These are phyloP conservation scores for Lasioglossum lativentre DNA, from an alignment of 2,888 invertebrate species.

Conservation along the genomic window DNA sequence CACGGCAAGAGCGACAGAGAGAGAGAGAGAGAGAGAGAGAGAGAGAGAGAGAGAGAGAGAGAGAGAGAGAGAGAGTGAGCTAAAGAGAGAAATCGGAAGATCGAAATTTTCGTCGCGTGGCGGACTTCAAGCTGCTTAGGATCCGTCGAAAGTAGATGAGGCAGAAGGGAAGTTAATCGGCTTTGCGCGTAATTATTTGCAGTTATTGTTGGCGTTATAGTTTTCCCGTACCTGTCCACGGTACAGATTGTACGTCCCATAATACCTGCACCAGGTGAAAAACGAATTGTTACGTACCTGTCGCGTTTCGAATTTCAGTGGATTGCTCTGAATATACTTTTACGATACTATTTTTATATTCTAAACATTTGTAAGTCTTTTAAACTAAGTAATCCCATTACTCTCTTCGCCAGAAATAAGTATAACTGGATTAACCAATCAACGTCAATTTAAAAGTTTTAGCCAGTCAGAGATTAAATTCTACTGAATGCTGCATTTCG, in stretches of 20 bases:
- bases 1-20: not conserved
- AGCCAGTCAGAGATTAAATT: not conserved
- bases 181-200: conserved; percentile 56
- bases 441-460: no score
- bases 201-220: conserved; percentile 18
- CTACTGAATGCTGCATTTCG: not conserved
- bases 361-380: no score
- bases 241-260: not conserved
- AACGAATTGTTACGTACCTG: not conserved
- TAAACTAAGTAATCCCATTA: no score
- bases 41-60: not conserved
- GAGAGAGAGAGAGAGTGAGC: no score
- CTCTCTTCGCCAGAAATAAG: no score
- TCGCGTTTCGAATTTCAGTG: not conserved
- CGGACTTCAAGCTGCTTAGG: conserved; percentile 48
- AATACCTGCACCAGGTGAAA: not conserved
- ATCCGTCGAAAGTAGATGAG: conserved; percentile 43
- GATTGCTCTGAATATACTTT: not conserved
- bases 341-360: no score
- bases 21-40: no score
- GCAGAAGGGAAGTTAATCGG: conserved; percentile 46
- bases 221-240: not conserved
- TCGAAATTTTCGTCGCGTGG: conserved; percentile 35
- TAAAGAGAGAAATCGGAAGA: conserved; percentile 19
- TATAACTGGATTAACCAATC: no score